phyloP scores from a whole-genome alignment of 2,888 invertebrate species.

The Dione juno region DNA sequence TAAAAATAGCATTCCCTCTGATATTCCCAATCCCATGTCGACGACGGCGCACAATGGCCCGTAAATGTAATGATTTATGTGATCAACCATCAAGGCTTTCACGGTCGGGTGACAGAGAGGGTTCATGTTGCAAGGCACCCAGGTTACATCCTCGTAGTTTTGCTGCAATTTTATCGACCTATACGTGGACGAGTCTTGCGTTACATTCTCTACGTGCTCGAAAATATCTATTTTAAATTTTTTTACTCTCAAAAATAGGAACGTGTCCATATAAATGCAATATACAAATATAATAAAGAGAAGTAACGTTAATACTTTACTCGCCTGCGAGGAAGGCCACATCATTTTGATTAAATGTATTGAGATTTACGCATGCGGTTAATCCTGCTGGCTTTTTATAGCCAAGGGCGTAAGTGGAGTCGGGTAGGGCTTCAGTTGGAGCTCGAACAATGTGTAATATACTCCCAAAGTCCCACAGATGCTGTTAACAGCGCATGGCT shows the following conservation, averaged over 20 bases:
- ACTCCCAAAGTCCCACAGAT: conserved; percentile 35
- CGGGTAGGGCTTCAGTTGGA: conserved; percentile 45
- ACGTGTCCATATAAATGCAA: conserved; percentile 89
- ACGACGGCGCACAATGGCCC: conserved; percentile 90
- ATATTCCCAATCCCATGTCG: conserved; percentile 86
- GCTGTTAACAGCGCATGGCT: conserved; percentile 43
- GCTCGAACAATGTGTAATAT: conserved; percentile 21
- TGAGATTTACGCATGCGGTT: conserved; percentile 38
- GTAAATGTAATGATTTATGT: conserved; percentile 92
- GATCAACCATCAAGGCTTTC: conserved; percentile 92
- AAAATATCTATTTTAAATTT: conserved; percentile 85
- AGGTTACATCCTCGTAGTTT: conserved; percentile 80
- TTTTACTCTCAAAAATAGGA: conserved; percentile 87
- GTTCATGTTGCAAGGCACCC: conserved; percentile 88
- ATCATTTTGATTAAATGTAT: conserved; percentile 78
- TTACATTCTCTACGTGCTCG: conserved; percentile 52
- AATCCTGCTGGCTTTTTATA: conserved; percentile 40
- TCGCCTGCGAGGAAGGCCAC: conserved; percentile 89
- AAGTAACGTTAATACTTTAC: conserved; percentile 85
- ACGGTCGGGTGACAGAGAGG: conserved; percentile 92
- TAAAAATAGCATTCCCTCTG: conserved; percentile 83
- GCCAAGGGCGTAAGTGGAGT: conserved; percentile 43
- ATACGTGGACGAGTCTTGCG: conserved; percentile 62
- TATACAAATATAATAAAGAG: conserved; percentile 84
- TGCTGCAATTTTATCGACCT: conserved; percentile 50